Percentiles rank a stretch among this genome's conserved stretches.
phyloP scores from a whole-genome alignment of 2,888 invertebrate species.

The Opisthograptis luteolata region DNA sequence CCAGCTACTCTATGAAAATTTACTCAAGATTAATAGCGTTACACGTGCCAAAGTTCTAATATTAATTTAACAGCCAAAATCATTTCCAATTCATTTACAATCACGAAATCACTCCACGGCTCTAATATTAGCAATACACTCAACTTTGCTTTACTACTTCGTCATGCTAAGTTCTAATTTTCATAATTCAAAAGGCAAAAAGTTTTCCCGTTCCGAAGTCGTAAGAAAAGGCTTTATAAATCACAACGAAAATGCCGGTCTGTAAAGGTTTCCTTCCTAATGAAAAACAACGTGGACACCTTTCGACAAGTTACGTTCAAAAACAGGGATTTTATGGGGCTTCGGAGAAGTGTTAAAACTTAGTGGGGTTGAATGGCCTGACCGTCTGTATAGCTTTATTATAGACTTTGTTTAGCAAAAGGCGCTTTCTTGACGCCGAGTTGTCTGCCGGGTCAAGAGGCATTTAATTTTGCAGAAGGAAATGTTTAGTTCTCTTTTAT shows the following conservation, averaged over 20 bases:
- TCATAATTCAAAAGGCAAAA: conserved; percentile 56
- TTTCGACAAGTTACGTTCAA: conserved; percentile 45
- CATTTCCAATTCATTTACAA: background rate
- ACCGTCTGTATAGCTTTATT: background rate
- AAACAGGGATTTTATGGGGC: conserved; percentile 19
- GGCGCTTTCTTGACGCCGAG: background rate
- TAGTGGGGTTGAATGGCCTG: conserved; percentile 10
- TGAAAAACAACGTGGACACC: conserved; percentile 64
- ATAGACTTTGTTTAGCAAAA: background rate
- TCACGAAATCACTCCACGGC: conserved; percentile 9
- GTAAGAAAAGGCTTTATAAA: conserved; percentile 61
- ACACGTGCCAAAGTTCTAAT: background rate
- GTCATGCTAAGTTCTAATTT: conserved; percentile 49
- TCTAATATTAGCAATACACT: conserved; percentile 25
- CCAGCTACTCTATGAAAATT: too few species aligned
- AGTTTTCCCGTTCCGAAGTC: conserved; percentile 52
- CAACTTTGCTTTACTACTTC: conserved; percentile 38
- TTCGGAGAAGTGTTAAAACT: conserved; percentile 9
- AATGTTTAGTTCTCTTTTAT: background rate
- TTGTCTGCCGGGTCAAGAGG: background rate
- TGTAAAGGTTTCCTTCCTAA: conserved; percentile 47
- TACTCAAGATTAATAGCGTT: background rate
- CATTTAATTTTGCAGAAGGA: background rate
- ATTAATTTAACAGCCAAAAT: background rate
- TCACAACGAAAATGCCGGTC: conserved; percentile 51